Conservation (phyloP, 2,888 invertebrate genomes). For the Rapana venosa region DNA sequence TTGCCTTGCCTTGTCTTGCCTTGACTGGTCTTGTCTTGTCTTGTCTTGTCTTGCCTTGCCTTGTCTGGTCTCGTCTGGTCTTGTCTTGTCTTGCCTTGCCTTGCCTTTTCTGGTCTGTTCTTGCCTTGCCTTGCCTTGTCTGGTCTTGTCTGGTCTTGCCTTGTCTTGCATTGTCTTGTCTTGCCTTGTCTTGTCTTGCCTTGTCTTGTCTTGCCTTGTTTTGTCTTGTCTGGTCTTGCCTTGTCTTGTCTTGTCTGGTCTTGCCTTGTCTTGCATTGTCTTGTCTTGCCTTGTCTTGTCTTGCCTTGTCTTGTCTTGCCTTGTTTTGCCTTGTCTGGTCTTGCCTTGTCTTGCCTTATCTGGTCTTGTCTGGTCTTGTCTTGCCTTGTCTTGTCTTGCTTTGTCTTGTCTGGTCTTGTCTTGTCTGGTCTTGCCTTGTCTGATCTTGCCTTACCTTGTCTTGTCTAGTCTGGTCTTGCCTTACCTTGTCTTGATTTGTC, state of each 20-base stretch:
- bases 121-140: not conserved
- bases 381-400: not conserved
- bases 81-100: not conserved
- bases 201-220: conserved; percentile 11
- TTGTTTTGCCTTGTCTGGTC: not conserved
- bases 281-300: not conserved
- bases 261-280: not conserved
- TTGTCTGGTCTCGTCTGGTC: not conserved
- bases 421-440: not conserved
- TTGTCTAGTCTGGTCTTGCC: not conserved
- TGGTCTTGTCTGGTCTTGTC: not conserved
- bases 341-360: not conserved
- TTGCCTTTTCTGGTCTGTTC: not conserved
- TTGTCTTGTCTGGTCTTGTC: not conserved
- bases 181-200: conserved; percentile 7
- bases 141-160: not conserved
- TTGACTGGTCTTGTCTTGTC: too few species aligned
- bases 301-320: not conserved
- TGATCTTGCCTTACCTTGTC: too few species aligned
- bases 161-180: not conserved
- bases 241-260: not conserved
- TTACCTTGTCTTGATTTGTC: not conserved
- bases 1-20: too few species aligned
- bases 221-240: not conserved
- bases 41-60: not conserved